phyloP scores from a whole-genome alignment of 2,113 vertebrate genomes.

The Sander lucioperca region DNA sequence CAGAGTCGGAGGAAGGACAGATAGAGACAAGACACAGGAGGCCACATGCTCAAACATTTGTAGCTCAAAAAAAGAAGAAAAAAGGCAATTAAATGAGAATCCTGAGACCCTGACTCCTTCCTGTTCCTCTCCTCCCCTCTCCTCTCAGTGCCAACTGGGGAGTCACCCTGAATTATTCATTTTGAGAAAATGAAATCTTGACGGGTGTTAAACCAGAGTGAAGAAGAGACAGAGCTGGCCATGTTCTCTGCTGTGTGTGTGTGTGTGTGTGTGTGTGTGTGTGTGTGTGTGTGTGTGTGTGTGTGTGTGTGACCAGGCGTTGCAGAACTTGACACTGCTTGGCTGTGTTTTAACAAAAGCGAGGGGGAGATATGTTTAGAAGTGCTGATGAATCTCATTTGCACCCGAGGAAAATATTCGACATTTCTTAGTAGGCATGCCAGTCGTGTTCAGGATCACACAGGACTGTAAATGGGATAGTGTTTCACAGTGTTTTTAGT shows the following conservation, averaged over 20 bases:
- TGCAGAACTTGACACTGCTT: constrained; percentile 48
- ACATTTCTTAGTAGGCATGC: constrained; percentile 62
- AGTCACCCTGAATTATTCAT: constrained; percentile 83
- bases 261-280: constrained; percentile 14
- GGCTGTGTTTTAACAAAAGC: constrained; percentile 48
- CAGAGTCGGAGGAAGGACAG: constrained; percentile 38
- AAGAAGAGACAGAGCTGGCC: constrained; percentile 41
- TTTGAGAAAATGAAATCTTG: constrained; percentile 80
- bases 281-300: constrained; percentile 25
- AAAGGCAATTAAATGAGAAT: constrained; percentile 28
- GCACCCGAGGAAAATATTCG: constrained; percentile 56
- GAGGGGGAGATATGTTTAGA: constrained; percentile 61
- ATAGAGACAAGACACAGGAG: constrained; percentile 12
- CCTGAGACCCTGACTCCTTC: constrained; percentile 18
- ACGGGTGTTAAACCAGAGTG: constrained; percentile 66
- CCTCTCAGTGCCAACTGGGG: constrained; percentile 26
- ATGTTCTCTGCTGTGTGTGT: constrained; percentile 36
- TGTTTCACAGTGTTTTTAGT: constrained; percentile 50
- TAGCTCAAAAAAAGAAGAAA: constrained; percentile 12
- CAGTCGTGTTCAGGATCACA: constrained; percentile 53
- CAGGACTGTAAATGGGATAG: constrained; percentile 41
- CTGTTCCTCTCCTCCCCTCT: background rate
- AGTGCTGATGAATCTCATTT: constrained; percentile 73
- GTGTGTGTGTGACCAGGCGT: constrained; percentile 15
- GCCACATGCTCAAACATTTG: constrained; percentile 51